A percentile compares a stretch with the other conserved stretches of the same genome.
These are phyloP conservation scores for Microtus montanus DNA, from an alignment of 2,113 vertebrate genomes.

Conservation along the genomic window DNA sequence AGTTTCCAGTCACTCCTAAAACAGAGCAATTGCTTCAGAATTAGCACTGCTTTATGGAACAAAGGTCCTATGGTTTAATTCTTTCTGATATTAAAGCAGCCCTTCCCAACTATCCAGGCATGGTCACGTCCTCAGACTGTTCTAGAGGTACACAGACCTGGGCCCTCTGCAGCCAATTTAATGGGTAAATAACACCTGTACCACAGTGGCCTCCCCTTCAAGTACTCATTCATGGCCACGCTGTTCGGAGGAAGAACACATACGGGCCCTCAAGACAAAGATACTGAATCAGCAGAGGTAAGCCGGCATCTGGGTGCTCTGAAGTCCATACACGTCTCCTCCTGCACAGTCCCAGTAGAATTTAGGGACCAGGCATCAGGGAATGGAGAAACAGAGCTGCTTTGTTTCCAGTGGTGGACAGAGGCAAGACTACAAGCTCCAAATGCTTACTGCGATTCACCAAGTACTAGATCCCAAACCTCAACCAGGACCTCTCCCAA, in stretches of 20 bases:
- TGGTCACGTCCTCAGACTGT: not conserved
- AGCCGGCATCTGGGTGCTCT: not conserved
- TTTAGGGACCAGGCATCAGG: not conserved
- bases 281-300: not conserved
- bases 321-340: not conserved
- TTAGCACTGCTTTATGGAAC: not conserved
- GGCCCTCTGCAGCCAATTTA: not conserved
- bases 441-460: not conserved
- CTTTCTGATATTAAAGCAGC: not conserved
- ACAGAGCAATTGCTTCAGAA: not conserved
- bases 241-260: not conserved
- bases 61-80: not conserved
- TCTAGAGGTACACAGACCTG: not conserved
- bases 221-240: not conserved
- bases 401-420: not conserved
- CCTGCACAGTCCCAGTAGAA: not conserved
- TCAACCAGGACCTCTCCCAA: not conserved
- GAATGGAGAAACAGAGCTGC: not conserved
- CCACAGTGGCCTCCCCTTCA: not conserved
- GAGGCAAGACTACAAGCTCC: not conserved
- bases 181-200: not conserved
- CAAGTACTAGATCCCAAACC: not conserved
- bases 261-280: not conserved
- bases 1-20: not conserved
- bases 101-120: not conserved